Conservation (phyloP, 2,888 invertebrate species). For the Polydrusus tereticollis region DNA sequence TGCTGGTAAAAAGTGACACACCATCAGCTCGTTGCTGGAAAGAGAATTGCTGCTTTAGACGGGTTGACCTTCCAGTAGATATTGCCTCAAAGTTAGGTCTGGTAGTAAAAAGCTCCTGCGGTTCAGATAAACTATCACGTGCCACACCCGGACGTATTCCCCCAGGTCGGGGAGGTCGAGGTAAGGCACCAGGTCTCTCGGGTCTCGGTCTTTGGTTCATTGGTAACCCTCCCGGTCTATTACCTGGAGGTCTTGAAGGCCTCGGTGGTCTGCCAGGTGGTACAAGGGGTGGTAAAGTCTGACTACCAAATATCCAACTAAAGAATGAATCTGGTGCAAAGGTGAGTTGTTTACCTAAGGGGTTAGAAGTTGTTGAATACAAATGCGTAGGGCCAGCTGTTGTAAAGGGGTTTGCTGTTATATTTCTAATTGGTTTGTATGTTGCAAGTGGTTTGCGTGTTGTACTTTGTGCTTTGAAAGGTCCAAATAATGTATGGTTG, state of each 20-base stretch:
- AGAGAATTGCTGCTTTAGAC: background rate
- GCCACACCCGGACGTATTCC: background rate
- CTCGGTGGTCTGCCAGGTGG: constrained; percentile 35
- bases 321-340: constrained; percentile 45
- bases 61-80: constrained; percentile 1
- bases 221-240: constrained; percentile 24
- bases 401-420: background rate
- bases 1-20: background rate
- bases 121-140: background rate
- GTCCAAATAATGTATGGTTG: background rate
- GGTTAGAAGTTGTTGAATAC: background rate
- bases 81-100: background rate
- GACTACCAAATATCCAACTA: constrained; percentile 40
- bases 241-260: constrained; percentile 33
- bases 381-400: background rate
- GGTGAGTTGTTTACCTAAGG: constrained; percentile 32
- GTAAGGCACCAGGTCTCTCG: background rate
- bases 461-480: background rate
- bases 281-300: constrained; percentile 44
- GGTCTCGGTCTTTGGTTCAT: constrained; percentile 8
- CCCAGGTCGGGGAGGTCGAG: background rate
- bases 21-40: background rate
- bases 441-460: background rate
- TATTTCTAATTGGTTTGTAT: background rate
- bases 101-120: background rate